Conservation (phyloP, 2,113 vertebrate species). For the Eubucco bourcierii region DNA sequence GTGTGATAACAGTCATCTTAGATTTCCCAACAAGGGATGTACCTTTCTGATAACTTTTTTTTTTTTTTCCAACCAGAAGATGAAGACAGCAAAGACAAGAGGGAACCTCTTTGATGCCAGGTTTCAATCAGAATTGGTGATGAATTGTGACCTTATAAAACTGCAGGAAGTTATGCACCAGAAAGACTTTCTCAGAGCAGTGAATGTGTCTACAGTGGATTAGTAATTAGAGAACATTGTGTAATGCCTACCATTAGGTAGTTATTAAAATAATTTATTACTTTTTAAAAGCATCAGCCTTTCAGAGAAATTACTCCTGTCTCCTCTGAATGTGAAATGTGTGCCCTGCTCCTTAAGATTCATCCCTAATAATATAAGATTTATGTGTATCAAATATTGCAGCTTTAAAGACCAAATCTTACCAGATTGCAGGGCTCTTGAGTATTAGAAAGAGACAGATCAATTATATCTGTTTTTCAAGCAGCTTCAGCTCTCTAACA, state of each 20-base stretch:
- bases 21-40: neutral
- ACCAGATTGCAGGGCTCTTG: neutral
- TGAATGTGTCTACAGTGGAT: neutral
- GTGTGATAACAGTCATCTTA: neutral
- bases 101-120: neutral
- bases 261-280: constrained; percentile 40
- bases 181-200: neutral
- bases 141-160: neutral
- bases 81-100: neutral
- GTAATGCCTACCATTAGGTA: neutral
- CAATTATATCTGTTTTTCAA: neutral
- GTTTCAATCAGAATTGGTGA: neutral
- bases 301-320: constrained; percentile 12
- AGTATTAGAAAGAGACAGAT: neutral
- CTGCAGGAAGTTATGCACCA: neutral
- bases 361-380: neutral
- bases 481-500: neutral
- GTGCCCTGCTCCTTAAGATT: neutral
- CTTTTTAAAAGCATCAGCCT: constrained; percentile 3
- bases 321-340: neutral
- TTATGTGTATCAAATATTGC: neutral
- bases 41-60: neutral
- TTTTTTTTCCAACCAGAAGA: neutral
- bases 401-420: constrained; percentile 14
- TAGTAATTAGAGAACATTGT: constrained; percentile 37